Percentiles rank a stretch among this genome's conserved stretches.
These are phyloP conservation scores for Ibidorhyncha struthersii DNA, from an alignment of 2,113 vertebrate species.

Conservation along the genomic window DNA sequence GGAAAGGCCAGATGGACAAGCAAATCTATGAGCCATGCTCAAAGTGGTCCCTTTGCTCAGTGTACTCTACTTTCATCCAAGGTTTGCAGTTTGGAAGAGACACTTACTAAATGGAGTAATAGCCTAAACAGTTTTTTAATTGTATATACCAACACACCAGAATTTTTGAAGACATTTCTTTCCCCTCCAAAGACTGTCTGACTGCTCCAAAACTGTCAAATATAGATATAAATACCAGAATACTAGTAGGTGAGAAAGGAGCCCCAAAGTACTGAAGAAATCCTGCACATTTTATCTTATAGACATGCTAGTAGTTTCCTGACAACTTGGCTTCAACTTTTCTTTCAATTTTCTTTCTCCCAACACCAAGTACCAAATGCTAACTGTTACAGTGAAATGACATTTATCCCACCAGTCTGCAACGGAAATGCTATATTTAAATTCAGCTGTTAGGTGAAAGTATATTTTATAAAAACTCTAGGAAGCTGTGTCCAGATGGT, in stretches of 20 bases:
- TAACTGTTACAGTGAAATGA: slow-evolving; percentile 1
- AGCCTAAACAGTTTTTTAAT: background rate
- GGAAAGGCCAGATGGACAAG: background rate
- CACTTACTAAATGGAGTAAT: background rate
- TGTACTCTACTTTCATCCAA: background rate
- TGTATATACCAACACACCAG: background rate
- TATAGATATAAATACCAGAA: background rate
- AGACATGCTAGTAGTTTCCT: background rate
- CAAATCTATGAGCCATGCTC: background rate
- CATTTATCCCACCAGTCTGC: slow-evolving; percentile 28
- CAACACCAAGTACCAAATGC: slow-evolving; percentile 19
- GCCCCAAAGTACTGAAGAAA: background rate
- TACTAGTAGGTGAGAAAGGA: background rate
- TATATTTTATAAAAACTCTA: background rate
- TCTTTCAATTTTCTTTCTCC: slow-evolving; percentile 9
- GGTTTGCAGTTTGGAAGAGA: background rate
- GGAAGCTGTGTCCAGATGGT: background rate
- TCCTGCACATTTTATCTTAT: background rate
- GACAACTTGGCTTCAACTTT: slow-evolving; percentile 34
- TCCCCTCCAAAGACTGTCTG: background rate
- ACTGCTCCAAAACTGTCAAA: background rate
- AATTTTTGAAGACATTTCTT: background rate
- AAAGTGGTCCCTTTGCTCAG: background rate
- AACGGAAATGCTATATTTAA: slow-evolving; percentile 47
- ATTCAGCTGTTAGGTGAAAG: slow-evolving; percentile 41